Base-by-base conservation (phyloP, 2,888 invertebrate species). In the Drosophila suboccidentalis region DNA sequence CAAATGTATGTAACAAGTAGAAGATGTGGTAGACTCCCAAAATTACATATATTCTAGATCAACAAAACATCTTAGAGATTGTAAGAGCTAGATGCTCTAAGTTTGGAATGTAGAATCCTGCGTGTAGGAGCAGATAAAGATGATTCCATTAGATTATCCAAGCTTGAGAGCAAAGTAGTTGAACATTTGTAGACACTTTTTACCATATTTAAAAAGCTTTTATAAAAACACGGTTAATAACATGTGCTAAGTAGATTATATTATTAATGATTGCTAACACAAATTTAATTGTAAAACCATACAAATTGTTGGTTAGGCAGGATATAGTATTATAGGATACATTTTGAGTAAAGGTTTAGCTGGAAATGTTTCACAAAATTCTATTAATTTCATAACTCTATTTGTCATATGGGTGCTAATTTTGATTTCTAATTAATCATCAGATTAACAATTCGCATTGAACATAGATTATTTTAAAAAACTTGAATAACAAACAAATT, bases 251-350 rank as follows among this genome's bases (percentile, higher is more conserved):
- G 26, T 38, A 59, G 49, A 19, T 32, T 41, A 47, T 59, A 39
- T 39, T 49, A 32, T 39, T 32, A 39, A 49, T 41, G 36, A 26
- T 43, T 44, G 46, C 36, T 47, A 46, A 54, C 54, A 54, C 41
- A 54, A 54, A 29, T 41, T 43, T 43, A 43, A 43, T 43, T 41
- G 41, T 43, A 32, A 34, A 55, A 34, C 34, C 43, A 54, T 43
- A 32, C 36, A 36, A 57, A 17, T 50, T 13, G n/a, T 68, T 46
- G 57, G 38, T 70, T 63, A 64, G 72, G 69, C 63, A 80, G 72
- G 58, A 73, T 65, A 63, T 66, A 41, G 29, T 8, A 29, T 19
- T 44, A 57, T 55, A 63, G 19, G 44, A 58, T 71, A 66, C 50
- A 66, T 57, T 66, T 19, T 62, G 32, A 43, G 36, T 39, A 60